A percentile compares a stretch with the other conserved stretches of the same genome.
Conservation (phyloP, 2,888 invertebrate genomes). For the Thereva nobilitata region DNA sequence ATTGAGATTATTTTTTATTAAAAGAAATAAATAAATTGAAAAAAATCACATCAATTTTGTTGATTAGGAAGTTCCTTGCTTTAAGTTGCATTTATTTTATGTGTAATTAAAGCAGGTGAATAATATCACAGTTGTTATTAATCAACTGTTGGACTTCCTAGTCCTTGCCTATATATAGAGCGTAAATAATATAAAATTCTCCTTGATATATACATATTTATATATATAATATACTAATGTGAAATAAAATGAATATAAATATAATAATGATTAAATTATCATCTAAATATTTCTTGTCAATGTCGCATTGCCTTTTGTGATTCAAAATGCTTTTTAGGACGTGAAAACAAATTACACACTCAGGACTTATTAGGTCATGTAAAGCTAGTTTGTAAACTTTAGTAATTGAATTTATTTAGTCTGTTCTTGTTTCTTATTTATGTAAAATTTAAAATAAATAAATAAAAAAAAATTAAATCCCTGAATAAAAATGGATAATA, state of each 20-base stretch:
- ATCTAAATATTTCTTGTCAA: constrained; percentile 32
- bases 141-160: too few species aligned
- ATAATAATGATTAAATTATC: not conserved
- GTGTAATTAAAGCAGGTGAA: constrained; percentile 37
- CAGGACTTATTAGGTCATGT: constrained; percentile 30
- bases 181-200: too few species aligned
- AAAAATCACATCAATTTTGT: constrained; percentile 60
- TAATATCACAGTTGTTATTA: constrained; percentile 37
- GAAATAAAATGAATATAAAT: too few species aligned
- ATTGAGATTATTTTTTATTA: constrained; percentile 31
- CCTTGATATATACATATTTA: too few species aligned
- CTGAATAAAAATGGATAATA: too few species aligned
- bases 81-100: constrained; percentile 16
- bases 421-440: constrained; percentile 36
- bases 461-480: not conserved
- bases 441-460: constrained; percentile 20
- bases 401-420: constrained; percentile 28
- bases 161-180: too few species aligned
- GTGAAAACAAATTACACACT: constrained; percentile 24
- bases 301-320: constrained; percentile 34
- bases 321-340: constrained; percentile 23
- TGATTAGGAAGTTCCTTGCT: constrained; percentile 59
- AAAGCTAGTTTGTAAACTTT: constrained; percentile 33
- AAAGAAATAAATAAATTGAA: constrained; percentile 47
- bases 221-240: too few species aligned